These are phyloP conservation scores for Phyllopteryx taeniolatus DNA, from an alignment of 2,113 vertebrate species.

Conservation along the genomic window DNA sequence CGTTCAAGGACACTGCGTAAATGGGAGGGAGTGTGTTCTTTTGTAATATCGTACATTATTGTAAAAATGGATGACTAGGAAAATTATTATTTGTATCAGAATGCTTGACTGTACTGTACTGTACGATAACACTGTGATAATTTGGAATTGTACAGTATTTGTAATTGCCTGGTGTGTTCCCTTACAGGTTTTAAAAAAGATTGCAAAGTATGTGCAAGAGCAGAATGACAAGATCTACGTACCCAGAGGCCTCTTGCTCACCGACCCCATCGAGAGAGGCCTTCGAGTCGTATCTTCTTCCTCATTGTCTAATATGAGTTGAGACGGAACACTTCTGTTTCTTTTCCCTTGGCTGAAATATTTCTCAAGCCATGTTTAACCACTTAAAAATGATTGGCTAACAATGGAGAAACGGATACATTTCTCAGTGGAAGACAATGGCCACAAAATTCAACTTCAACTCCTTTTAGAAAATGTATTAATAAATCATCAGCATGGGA, in stretches of 20 bases:
- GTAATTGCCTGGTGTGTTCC: not conserved
- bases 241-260: conserved; percentile 87
- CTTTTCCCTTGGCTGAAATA: not conserved
- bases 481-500: not conserved
- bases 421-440: conserved; percentile 3
- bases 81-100: too few species aligned
- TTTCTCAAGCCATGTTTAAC: not conserved
- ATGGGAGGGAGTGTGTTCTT: too few species aligned
- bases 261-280: conserved; percentile 91
- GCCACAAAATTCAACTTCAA: conserved; percentile 1
- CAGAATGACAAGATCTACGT: conserved; percentile 97
- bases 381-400: not conserved
- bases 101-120: too few species aligned
- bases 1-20: too few species aligned
- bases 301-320: not conserved
- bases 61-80: too few species aligned
- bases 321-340: not conserved
- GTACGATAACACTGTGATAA: too few species aligned
- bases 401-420: conserved; percentile 2
- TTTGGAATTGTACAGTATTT: not conserved
- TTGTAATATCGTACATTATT: too few species aligned
- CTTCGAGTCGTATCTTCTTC: conserved; percentile 92
- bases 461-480: not conserved
- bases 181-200: conserved; percentile 90
- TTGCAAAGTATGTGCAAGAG: conserved; percentile 93